Conservation (phyloP, 2,113 vertebrate species). For the Phodopus roborovskii region DNA sequence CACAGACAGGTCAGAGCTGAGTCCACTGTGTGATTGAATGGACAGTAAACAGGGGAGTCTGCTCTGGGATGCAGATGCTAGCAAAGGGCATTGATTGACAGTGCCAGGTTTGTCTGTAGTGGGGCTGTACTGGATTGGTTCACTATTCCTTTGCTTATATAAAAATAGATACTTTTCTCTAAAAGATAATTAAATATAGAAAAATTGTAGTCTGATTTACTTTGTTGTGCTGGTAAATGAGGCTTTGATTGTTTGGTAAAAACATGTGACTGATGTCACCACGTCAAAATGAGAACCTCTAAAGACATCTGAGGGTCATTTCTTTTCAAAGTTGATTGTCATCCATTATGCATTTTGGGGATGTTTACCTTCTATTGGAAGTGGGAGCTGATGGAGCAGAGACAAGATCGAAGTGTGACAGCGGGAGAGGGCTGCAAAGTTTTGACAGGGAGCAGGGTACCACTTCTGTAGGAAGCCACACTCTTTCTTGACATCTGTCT, state of each 20-base stretch:
- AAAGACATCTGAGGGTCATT: constrained; percentile 24
- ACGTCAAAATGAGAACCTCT: neutral
- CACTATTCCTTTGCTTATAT: neutral
- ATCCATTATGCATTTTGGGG: neutral
- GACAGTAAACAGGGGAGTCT: no score
- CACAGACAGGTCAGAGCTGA: neutral
- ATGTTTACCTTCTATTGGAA: constrained; percentile 7
- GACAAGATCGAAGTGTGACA: neutral
- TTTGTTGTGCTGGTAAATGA: neutral
- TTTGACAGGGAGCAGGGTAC: constrained; percentile 39
- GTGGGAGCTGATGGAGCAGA: neutral
- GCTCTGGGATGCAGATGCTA: neutral
- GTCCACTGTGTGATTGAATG: fast-evolving
- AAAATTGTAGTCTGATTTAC: neutral
- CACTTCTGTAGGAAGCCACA: neutral
- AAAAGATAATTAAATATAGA: neutral
- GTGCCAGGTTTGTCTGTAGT: fast-evolving
- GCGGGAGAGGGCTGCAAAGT: neutral
- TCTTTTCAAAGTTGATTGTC: neutral
- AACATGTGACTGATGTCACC: neutral
- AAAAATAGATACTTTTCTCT: neutral
- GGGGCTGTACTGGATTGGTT: neutral
- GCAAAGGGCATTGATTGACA: neutral
- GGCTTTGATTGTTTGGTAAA: neutral
- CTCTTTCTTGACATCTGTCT: constrained; percentile 64